These are phyloP conservation scores for Drosophila formosana DNA, from an alignment of 2,888 invertebrate species.

Conservation along the genomic window DNA sequence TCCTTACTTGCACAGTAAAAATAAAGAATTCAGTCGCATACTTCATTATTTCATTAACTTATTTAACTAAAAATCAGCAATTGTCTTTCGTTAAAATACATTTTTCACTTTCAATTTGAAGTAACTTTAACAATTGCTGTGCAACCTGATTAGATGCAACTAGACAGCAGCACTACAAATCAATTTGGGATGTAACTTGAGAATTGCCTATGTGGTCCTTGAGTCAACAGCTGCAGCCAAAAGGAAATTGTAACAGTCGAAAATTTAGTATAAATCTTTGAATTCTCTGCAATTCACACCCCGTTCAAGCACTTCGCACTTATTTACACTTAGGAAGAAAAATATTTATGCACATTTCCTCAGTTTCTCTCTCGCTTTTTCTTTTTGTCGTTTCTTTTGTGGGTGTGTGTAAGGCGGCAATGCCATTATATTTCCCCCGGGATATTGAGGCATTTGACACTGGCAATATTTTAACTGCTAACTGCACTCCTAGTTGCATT, in stretches of 20 bases:
- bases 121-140: background rate
- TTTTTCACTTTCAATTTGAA: background rate
- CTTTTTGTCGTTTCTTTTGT: conserved; percentile 9
- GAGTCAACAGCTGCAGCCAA: background rate
- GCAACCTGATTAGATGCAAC: background rate
- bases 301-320: conserved; percentile 21
- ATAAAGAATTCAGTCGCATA: too few relatives aligned
- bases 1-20: too few relatives aligned
- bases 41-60: too few relatives aligned
- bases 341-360: conserved; percentile 44
- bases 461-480: conserved; percentile 75
- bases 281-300: conserved; percentile 15
- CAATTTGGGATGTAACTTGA: background rate
- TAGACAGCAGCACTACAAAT: background rate
- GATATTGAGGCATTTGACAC: conserved; percentile 64
- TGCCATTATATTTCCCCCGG: conserved; percentile 56
- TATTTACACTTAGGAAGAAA: conserved; percentile 42
- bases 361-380: background rate
- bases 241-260: conserved; percentile 4
- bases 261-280: conserved; percentile 32
- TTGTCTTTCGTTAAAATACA: too few relatives aligned
- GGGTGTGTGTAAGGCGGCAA: conserved; percentile 29
- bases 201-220: background rate
- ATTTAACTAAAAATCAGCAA: too few relatives aligned
- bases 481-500: conserved; percentile 65